A percentile compares a stretch with the other conserved stretches of the same genome.
These are phyloP conservation scores for Gopherus flavomarginatus DNA, from an alignment of 2,113 vertebrate species.

Conservation along the genomic window DNA sequence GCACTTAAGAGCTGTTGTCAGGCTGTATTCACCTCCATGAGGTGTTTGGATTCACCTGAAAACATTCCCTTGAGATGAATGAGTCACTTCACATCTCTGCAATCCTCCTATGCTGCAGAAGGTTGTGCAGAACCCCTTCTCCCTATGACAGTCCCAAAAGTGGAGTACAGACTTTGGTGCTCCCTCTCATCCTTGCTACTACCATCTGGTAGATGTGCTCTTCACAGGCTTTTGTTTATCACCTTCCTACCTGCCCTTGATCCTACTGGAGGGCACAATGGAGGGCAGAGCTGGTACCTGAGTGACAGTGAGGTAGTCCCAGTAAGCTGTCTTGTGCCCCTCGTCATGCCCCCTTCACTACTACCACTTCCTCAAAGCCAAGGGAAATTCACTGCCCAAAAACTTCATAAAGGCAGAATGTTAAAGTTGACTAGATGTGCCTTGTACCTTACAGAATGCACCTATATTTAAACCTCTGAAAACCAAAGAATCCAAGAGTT, in stretches of 20 bases:
- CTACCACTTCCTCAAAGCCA: neutral
- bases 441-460: neutral
- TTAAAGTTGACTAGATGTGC: neutral
- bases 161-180: neutral
- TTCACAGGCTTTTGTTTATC: neutral
- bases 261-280: neutral
- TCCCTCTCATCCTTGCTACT: neutral
- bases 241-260: neutral
- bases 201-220: conserved; percentile 19
- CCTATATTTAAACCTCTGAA: neutral
- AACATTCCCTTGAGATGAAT: neutral
- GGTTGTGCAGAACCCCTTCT: neutral
- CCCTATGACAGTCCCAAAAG: neutral
- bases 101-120: neutral
- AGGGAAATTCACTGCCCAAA: neutral
- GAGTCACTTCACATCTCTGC: neutral
- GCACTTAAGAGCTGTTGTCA: neutral
- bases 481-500: neutral
- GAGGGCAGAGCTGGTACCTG: neutral
- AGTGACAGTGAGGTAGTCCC: neutral
- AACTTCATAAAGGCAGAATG: neutral
- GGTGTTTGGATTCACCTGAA: neutral
- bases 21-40: neutral
- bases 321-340: neutral
- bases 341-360: conserved; percentile 4